Evolutionary conservation across 1,140 invertebrate species (phyloP).

Genomic region (Archivesica marissinica): DNA sequence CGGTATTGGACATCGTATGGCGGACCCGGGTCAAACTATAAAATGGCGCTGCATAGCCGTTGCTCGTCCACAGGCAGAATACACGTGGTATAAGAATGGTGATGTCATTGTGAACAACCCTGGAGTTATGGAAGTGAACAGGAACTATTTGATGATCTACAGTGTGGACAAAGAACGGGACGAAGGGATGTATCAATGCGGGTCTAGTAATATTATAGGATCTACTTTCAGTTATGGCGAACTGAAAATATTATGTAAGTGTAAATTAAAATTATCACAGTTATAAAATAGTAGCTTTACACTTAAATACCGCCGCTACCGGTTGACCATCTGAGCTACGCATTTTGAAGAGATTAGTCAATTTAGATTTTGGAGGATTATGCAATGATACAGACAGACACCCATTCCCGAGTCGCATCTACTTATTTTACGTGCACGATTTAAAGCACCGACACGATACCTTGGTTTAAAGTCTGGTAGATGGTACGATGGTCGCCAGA

Average conservation of each 20-base stretch:
- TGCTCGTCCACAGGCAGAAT: conserved; percentile 96
- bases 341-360: no score
- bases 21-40: conserved; percentile 91
- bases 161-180: conserved; percentile 32
- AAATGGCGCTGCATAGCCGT: conserved; percentile 98
- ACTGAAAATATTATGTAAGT: conserved; percentile 87
- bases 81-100: conserved; percentile 91
- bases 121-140: conserved; percentile 27
- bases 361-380: no score
- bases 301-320: no score
- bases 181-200: conserved; percentile 96
- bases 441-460: no score
- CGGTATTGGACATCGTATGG: conserved; percentile 93
- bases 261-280: no score
- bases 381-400: no score
- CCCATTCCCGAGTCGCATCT: no score
- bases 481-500: no score
- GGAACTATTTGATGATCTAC: conserved; percentile 23
- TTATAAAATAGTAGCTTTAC: no score
- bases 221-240: conserved; percentile 94
- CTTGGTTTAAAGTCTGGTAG: no score
- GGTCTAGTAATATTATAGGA: conserved; percentile 94
- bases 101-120: conserved; percentile 1
- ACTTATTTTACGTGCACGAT: no score
- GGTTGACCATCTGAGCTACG: no score